Conservation (phyloP, 2,113 vertebrate species). For the Leptobrachium leishanense region DNA sequence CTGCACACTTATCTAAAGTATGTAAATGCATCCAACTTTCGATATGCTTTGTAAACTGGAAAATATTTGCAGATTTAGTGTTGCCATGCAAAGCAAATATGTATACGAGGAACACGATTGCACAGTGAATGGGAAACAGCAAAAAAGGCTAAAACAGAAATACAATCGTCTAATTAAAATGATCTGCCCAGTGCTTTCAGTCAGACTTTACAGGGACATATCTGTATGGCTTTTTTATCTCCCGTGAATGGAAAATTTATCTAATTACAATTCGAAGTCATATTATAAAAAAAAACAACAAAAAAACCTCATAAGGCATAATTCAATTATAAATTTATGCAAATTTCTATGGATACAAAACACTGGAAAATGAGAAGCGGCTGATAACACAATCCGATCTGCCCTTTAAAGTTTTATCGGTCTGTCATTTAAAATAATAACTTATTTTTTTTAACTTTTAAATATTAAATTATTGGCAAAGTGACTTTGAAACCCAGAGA, state of each 20-base stretch:
- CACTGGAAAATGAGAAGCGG: conserved; percentile 3
- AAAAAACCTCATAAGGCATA: conserved; percentile 38
- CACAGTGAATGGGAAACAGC: neutral
- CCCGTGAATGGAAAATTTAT: conserved; percentile 26
- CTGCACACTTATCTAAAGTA: no score
- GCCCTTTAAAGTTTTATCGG: conserved; percentile 1
- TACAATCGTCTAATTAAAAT: conserved; percentile 32
- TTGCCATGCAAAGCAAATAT: conserved; percentile 8
- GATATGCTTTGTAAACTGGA: neutral
- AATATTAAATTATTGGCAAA: conserved; percentile 35
- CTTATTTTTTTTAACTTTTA: conserved; percentile 11
- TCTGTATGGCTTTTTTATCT: conserved; percentile 24
- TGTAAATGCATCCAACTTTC: neutral
- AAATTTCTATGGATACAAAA: conserved; percentile 35
- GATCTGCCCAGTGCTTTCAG: neutral
- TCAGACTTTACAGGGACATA: conserved; percentile 20
- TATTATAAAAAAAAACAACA: conserved; percentile 42
- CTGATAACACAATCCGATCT: conserved; percentile 16
- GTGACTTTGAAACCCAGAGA: conserved; percentile 34
- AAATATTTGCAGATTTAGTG: neutral
- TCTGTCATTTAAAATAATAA: neutral
- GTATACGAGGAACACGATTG: neutral
- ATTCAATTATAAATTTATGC: conserved; percentile 38
- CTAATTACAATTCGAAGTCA: conserved; percentile 36
- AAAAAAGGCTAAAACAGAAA: neutral